Conservation (phyloP, 2,113 vertebrate species). For the Triplophysa siluroides region DNA sequence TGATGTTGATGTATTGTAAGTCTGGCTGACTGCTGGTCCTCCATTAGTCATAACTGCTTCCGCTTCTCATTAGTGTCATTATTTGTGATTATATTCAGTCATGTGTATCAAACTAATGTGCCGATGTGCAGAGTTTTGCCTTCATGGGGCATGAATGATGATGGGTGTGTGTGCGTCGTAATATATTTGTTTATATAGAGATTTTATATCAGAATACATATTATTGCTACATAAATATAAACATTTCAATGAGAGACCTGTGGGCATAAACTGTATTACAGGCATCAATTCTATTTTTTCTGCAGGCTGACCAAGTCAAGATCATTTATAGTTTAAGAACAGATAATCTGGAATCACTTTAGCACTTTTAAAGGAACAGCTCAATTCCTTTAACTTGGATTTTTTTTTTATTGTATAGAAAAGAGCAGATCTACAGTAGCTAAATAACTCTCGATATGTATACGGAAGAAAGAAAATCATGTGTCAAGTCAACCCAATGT, state of each 20-base stretch:
- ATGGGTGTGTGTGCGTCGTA: neutral
- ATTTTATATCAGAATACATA: neutral
- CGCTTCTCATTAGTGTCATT: constrained; percentile 20
- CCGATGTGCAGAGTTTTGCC: neutral
- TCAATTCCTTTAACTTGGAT: too few species aligned
- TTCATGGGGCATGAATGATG: neutral
- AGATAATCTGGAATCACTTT: neutral
- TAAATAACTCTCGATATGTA: too few species aligned
- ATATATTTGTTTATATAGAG: neutral
- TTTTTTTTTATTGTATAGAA: too few species aligned
- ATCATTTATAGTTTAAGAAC: neutral
- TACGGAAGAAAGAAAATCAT: too few species aligned
- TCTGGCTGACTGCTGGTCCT: neutral
- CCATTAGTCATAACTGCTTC: constrained; percentile 18
- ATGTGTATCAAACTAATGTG: constrained; percentile 6
- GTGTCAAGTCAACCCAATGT: too few species aligned
- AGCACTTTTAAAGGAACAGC: neutral
- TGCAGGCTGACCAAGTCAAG: neutral
- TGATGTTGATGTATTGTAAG: neutral
- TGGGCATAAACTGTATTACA: too few species aligned
- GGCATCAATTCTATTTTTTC: neutral
- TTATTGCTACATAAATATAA: too few species aligned
- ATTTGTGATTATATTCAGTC: constrained; percentile 17
- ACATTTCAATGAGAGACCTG: too few species aligned
- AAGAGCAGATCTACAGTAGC: too few species aligned